Base-by-base conservation (phyloP, 2,888 invertebrate genomes). In the Pollenia amentaria region DNA sequence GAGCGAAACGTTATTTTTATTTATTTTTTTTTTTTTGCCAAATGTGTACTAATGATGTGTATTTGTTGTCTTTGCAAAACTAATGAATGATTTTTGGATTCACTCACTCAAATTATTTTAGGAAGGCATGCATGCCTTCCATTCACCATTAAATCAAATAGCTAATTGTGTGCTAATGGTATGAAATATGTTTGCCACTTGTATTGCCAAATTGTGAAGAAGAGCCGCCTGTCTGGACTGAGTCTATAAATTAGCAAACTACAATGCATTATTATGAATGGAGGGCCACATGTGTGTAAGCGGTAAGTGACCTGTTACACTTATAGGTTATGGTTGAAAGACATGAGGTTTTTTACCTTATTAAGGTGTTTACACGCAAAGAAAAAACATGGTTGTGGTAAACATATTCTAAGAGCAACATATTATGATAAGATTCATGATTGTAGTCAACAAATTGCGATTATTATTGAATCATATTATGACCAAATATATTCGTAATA, bases 1-100 rank as follows among this genome's bases (percentile, higher is more conserved):
- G 7, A 18, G 14, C n/a, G 14, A 40, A 14, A 62, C 12, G 11
- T 42, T 51, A 10, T 18, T 62, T 73, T 29, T 21, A 2, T 29
- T 29, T 29, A 6, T 29, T 4, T 29, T 21, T 21, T 29, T 29
- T 29, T 29, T 29, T 4, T 57, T 51, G 10, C 8, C 44, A 29
- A 76, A 42, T 46, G 14, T 55, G 18, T 67, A 46, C 18, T 57
- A 67, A 69, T 67, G 38, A 44, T 46, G 9, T 29, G n/a, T 14
- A 44, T 75, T 65, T 55, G 21, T 81, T 48, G 9, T 38, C 64
- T 21, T 18, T 18, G 4, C 14, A 9, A 51, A 40, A 51, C 18
- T 73, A 55, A 51, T 69, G 40, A 18, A 53, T 51, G n/a, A 8
- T 16, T 29, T 29, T 38, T 11, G 51, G 8, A 16, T 18, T 12